phyloP scores from a whole-genome alignment of 2,888 invertebrate species.

The Campoplex capitator region DNA sequence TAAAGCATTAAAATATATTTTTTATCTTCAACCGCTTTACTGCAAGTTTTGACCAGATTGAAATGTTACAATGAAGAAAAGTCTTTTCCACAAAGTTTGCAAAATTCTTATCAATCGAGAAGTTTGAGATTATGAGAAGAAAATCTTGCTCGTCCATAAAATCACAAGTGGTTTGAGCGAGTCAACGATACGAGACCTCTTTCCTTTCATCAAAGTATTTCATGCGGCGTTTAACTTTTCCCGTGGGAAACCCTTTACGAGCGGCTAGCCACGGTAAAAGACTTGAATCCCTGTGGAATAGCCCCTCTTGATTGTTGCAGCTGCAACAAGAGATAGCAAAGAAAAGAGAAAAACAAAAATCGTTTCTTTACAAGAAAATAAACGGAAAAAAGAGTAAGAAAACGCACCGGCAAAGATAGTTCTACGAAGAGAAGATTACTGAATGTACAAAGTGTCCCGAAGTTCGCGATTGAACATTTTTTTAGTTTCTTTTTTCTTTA shows the following conservation, averaged over 20 bases:
- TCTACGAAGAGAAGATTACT: not conserved
- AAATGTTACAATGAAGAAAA: not conserved
- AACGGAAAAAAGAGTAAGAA: conserved; percentile 12
- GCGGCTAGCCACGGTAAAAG: conserved; percentile 1
- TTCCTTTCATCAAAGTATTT: conserved; percentile 35
- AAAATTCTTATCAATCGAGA: not conserved
- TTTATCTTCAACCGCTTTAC: not conserved
- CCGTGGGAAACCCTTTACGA: conserved; percentile 11
- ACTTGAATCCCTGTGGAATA: conserved; percentile 22
- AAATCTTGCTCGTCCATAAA: not conserved
- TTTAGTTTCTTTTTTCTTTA: not conserved
- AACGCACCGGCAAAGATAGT: too few relatives aligned
- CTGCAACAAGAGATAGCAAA: not conserved
- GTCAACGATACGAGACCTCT: conserved; percentile 26
- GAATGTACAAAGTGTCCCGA: not conserved
- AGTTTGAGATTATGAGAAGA: not conserved
- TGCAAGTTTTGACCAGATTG: not conserved
- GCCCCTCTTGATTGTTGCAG: conserved; percentile 11
- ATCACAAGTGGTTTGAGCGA: conserved; percentile 19
- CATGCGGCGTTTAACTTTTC: not conserved
- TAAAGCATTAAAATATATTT: not conserved
- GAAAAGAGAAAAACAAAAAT: conserved; percentile 5
- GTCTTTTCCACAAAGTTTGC: not conserved
- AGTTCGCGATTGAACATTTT: not conserved
- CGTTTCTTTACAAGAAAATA: not conserved